These are phyloP conservation scores for Drosophila saltans DNA, from an alignment of 1,140 invertebrate species.

Conservation along the genomic window DNA sequence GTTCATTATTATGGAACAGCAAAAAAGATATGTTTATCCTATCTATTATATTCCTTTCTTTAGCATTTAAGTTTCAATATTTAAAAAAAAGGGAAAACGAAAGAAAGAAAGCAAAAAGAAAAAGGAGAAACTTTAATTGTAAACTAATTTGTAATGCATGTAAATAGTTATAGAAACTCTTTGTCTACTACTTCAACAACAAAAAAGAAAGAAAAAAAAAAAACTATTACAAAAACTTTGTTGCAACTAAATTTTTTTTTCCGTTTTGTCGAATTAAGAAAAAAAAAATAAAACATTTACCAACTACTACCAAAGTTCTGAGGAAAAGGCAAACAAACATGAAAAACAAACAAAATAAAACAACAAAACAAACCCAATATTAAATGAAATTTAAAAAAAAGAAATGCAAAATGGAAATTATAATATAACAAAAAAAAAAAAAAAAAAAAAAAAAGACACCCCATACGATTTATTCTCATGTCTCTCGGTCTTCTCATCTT, in stretches of 20 bases:
- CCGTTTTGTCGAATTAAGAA: slow-evolving; percentile 53
- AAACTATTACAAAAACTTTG: slow-evolving; percentile 16
- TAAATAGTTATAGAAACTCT: slow-evolving; percentile 63
- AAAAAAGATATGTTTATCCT: slow-evolving; percentile 36
- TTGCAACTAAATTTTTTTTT: slow-evolving; percentile 14
- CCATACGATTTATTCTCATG: too few species aligned
- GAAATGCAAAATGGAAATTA: slow-evolving; percentile 23
- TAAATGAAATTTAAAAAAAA: neutral
- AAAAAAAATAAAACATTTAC: slow-evolving; percentile 29
- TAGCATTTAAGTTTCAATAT: slow-evolving; percentile 51
- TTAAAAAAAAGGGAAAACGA: slow-evolving; percentile 37
- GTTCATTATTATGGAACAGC: neutral
- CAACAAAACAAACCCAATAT: slow-evolving; percentile 14
- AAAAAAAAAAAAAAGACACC: too few species aligned
- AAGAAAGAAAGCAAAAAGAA: slow-evolving; percentile 7
- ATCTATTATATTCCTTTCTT: slow-evolving; percentile 29
- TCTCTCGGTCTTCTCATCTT: neutral
- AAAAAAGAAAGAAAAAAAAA: neutral
- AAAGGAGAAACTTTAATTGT: slow-evolving; percentile 26
- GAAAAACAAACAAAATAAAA: slow-evolving; percentile 23
- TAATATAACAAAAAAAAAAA: slow-evolving; percentile 9
- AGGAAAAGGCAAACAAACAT: slow-evolving; percentile 32
- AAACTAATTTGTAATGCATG: slow-evolving; percentile 68
- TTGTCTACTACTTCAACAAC: slow-evolving; percentile 19
- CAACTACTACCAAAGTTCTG: slow-evolving; percentile 52